phyloP scores from a whole-genome alignment of 1,140 invertebrate genomes.

The Aphelenchoides besseyi region DNA sequence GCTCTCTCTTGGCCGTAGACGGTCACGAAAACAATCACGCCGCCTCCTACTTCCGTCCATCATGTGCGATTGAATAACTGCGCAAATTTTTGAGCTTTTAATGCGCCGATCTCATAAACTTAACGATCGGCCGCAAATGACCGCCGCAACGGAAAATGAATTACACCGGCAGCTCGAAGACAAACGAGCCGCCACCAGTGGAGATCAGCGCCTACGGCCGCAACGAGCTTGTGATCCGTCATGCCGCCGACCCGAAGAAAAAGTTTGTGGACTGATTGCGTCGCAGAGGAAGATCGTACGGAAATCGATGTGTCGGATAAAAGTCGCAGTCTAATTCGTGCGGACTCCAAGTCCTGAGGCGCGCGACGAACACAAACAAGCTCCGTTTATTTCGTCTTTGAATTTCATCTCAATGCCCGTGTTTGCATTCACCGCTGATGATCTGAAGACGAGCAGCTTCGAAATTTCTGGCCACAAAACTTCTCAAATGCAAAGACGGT shows the following conservation, averaged over 20 bases:
- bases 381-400: conserved; percentile 3
- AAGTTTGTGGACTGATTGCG: too few relatives aligned
- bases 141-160: neutral
- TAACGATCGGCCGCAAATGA: too few relatives aligned
- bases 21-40: neutral
- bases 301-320: neutral
- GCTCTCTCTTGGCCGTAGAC: too few relatives aligned
- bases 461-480: neutral
- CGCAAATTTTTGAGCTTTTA: neutral
- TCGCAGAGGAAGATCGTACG: neutral
- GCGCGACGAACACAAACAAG: neutral
- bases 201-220: neutral
- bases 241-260: too few relatives aligned
- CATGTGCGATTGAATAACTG: neutral
- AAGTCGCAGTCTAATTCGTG: neutral
- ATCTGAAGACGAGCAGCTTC: neutral
- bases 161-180: neutral
- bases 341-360: too few relatives aligned
- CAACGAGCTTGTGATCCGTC: neutral
- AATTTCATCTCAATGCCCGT: neutral
- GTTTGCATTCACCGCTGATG: neutral
- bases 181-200: neutral
- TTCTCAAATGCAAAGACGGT: neutral
- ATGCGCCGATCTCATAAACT: neutral
- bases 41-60: neutral